These are phyloP conservation scores for Dioctria rufipes DNA, from an alignment of 2,888 invertebrate species.

Conservation along the genomic window DNA sequence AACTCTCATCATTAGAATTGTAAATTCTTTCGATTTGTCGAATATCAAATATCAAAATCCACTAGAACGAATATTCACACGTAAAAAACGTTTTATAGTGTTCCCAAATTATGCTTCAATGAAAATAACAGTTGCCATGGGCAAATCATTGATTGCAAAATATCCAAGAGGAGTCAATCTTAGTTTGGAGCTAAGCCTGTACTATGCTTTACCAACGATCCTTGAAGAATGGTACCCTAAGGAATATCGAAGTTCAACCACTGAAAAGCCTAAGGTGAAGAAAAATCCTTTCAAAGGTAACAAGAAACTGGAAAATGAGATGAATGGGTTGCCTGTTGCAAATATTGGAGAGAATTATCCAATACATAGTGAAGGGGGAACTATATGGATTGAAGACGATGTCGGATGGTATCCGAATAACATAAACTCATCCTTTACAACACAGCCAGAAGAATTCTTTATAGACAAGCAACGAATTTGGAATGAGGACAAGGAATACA, in stretches of 20 bases:
- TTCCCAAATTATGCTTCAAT: slow-evolving; percentile 66
- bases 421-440: no score
- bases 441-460: no score
- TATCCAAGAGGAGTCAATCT: slow-evolving; percentile 65
- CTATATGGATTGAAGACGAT: slow-evolving; percentile 35
- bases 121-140: slow-evolving; percentile 65
- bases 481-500: no score
- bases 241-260: slow-evolving; percentile 64
- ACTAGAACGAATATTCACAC: slow-evolving; percentile 65
- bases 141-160: slow-evolving; percentile 64
- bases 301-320: background rate
- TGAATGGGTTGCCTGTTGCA: no score
- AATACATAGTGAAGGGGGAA: slow-evolving; percentile 47
- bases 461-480: no score
- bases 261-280: slow-evolving; percentile 58
- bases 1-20: no score
- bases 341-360: background rate
- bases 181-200: slow-evolving; percentile 65
- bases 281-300: slow-evolving; percentile 55
- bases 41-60: slow-evolving; percentile 58
- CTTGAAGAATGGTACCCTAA: slow-evolving; percentile 67
- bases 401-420: slow-evolving; percentile 6
- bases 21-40: no score
- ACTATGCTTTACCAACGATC: slow-evolving; percentile 65
- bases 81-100: slow-evolving; percentile 66